These are phyloP conservation scores for Trissolcus japonicus DNA, from an alignment of 2,888 invertebrate genomes.

Conservation along the genomic window DNA sequence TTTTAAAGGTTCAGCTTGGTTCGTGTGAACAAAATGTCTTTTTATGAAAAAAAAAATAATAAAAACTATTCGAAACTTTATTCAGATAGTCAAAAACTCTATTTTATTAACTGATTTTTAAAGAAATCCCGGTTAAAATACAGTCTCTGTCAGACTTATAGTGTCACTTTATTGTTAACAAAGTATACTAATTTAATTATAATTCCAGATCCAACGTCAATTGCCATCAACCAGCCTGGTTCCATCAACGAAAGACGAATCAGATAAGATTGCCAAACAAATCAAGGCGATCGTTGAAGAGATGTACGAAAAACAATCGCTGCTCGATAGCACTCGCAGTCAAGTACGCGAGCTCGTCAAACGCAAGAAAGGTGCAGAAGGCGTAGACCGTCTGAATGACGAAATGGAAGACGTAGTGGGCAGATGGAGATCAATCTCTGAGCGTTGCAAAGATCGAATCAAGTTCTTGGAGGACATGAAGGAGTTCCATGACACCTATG, in stretches of 20 bases:
- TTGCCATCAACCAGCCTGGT: slow-evolving; percentile 80
- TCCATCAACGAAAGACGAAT: slow-evolving; percentile 90
- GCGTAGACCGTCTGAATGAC: slow-evolving; percentile 88
- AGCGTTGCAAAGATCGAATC: slow-evolving; percentile 86
- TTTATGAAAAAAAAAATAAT: no score
- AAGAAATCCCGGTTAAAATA: no score
- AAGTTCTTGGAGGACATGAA: slow-evolving; percentile 90
- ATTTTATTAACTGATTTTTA: no score
- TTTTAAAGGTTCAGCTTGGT: no score
- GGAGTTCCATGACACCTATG: slow-evolving; percentile 93
- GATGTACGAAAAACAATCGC: slow-evolving; percentile 94
- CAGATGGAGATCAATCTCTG: slow-evolving; percentile 91
- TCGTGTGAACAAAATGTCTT: no score
- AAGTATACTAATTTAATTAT: no score
- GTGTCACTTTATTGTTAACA: no score
- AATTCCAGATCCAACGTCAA: slow-evolving; percentile 83
- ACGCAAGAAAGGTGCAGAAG: slow-evolving; percentile 89
- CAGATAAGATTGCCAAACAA: slow-evolving; percentile 90
- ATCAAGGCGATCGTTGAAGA: slow-evolving; percentile 90
- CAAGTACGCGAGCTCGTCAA: slow-evolving; percentile 92
- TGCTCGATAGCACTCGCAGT: slow-evolving; percentile 91
- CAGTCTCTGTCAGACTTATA: no score
- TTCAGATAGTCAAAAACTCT: no score
- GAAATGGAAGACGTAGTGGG: slow-evolving; percentile 89
- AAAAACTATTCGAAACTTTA: no score